These are phyloP conservation scores for Latrodectus geometricus DNA, from an alignment of 1,140 invertebrate species.

Conservation along the genomic window DNA sequence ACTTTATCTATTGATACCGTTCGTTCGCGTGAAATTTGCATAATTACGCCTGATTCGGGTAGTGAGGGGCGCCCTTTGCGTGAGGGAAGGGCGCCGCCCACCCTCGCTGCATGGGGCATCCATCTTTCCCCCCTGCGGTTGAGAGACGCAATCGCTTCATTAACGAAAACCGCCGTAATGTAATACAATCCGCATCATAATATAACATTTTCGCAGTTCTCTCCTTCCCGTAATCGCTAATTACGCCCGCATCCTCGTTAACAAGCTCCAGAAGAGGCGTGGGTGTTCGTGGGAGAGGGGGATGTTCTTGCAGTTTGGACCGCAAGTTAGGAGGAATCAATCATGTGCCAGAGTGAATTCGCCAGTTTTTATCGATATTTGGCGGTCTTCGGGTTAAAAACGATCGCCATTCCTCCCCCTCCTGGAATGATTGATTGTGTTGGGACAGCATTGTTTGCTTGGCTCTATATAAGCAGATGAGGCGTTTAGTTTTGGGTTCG, in stretches of 20 bases:
- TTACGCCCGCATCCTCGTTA: constrained; percentile 1
- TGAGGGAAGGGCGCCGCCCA: constrained; percentile 1
- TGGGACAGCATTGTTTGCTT: too few relatives aligned
- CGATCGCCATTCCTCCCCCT: too few relatives aligned
- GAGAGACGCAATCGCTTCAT: constrained; percentile 38
- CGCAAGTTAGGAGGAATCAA: too few relatives aligned
- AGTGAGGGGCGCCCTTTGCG: constrained; percentile 2
- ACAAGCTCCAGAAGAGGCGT: constrained; percentile 25
- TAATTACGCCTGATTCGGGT: constrained; percentile 44
- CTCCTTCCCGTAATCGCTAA: too few relatives aligned
- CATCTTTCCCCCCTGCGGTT: neutral
- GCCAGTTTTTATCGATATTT: too few relatives aligned
- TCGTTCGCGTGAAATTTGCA: constrained; percentile 43
- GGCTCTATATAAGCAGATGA: too few relatives aligned
- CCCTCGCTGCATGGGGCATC: neutral
- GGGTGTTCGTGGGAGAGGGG: too few relatives aligned
- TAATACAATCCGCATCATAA: constrained; percentile 46
- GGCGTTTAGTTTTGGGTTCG: too few relatives aligned
- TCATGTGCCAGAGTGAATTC: too few relatives aligned
- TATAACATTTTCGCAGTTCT: constrained; percentile 1
- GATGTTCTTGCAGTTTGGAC: too few relatives aligned
- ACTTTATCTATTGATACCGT: constrained; percentile 58
- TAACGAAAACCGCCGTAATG: constrained; percentile 16
- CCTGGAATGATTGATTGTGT: too few relatives aligned
- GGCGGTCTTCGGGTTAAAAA: too few relatives aligned